Conservation (phyloP, 2,113 vertebrate genomes). For the Hippocampus barbouri region DNA sequence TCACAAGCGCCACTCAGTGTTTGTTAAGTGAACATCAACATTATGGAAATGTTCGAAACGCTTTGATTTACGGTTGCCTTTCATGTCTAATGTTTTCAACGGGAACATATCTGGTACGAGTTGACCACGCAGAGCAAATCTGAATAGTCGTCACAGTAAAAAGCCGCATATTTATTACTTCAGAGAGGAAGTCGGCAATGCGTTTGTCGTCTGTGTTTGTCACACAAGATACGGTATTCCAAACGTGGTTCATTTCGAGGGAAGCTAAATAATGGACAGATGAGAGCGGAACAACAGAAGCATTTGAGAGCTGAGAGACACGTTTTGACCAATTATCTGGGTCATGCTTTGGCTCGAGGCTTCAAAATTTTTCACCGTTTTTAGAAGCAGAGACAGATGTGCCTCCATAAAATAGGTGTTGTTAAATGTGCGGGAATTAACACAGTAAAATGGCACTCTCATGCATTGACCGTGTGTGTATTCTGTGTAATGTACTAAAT, state of each 20-base stretch:
- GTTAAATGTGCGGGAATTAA: no score
- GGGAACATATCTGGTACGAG: no score
- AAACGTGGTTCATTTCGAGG: not conserved
- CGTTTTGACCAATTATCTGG: slow-evolving; percentile 31
- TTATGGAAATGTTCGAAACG: not conserved
- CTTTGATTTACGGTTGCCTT: no score
- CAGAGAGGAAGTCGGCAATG: no score
- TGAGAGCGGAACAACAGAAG: not conserved
- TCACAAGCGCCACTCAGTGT: slow-evolving; percentile 24
- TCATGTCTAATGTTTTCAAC: no score
- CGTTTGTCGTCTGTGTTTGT: not conserved
- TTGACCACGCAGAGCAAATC: no score
- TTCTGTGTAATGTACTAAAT: no score
- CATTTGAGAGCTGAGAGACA: slow-evolving; percentile 20
- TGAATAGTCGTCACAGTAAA: no score
- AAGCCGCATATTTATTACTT: no score
- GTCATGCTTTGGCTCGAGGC: slow-evolving; percentile 39
- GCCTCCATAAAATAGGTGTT: slow-evolving; percentile 3
- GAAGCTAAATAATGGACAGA: not conserved
- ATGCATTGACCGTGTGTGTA: no score
- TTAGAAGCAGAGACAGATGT: slow-evolving; percentile 30
- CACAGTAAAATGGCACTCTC: no score
- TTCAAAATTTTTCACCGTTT: slow-evolving; percentile 44
- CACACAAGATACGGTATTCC: not conserved
- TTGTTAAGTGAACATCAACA: fast-evolving